These are phyloP conservation scores for Vireo altiloquus DNA, from an alignment of 2,113 vertebrate genomes.

Conservation along the genomic window DNA sequence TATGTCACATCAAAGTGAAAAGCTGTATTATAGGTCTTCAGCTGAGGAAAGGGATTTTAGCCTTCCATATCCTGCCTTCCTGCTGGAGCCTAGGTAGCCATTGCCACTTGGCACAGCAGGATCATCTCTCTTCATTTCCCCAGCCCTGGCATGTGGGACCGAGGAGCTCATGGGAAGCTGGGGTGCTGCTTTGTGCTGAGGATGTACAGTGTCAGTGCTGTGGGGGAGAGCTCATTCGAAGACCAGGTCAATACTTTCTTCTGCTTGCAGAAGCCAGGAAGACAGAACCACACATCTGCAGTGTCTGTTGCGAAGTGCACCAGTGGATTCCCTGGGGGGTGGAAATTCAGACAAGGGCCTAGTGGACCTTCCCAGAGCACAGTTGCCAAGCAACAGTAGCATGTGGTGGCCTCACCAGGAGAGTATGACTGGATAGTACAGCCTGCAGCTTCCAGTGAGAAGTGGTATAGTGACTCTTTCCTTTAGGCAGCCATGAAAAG, in stretches of 20 bases:
- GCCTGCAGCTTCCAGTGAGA: background rate
- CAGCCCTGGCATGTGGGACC: background rate
- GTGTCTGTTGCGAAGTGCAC: background rate
- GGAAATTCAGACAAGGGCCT: background rate
- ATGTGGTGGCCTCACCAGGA: background rate
- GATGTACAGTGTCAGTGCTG: background rate
- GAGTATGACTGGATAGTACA: background rate
- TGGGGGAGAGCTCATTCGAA: background rate
- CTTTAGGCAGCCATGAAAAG: background rate
- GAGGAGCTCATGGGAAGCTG: background rate
- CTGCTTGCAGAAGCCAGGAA: background rate
- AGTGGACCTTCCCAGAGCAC: background rate
- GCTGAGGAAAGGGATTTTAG: background rate
- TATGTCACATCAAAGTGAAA: background rate
- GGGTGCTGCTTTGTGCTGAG: background rate
- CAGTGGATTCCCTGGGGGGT: background rate
- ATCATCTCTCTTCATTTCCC: background rate
- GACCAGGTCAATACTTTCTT: background rate
- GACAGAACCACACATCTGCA: background rate
- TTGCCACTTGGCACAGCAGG: background rate
- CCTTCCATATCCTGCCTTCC: background rate
- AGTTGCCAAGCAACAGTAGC: background rate
- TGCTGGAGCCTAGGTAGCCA: background rate
- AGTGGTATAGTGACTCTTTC: background rate
- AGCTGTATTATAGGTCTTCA: background rate